A percentile compares a stretch with the other conserved stretches of the same genome.
phyloP scores from a whole-genome alignment of 2,113 vertebrate genomes.

The Pangasianodon gigas region DNA sequence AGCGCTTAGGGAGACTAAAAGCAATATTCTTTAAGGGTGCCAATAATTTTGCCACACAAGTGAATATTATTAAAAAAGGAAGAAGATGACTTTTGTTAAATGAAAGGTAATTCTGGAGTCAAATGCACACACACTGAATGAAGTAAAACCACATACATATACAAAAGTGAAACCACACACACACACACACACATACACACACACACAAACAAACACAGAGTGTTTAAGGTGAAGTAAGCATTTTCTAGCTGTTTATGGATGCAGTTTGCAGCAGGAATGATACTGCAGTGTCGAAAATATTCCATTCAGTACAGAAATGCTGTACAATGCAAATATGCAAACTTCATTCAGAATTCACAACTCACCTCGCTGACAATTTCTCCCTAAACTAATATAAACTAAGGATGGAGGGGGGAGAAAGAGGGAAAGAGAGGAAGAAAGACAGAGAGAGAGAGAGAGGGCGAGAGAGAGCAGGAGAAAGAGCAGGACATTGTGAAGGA shows the following conservation, averaged over 20 bases:
- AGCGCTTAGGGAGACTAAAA: not conserved
- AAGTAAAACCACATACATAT: not conserved
- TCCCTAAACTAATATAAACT: constrained; percentile 37
- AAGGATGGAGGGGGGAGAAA: not conserved
- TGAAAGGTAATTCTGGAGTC: not conserved
- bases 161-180: not conserved
- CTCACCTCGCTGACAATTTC: constrained; percentile 27
- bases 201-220: constrained; percentile 2
- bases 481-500: not conserved
- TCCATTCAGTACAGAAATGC: constrained; percentile 40
- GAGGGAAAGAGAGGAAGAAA: not conserved
- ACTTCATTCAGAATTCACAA: constrained; percentile 33
- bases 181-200: constrained; percentile 17
- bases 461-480: not conserved
- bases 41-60: not conserved
- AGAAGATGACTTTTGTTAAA: no score
- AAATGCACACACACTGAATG: not conserved
- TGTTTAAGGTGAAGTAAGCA: constrained; percentile 19
- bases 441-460: not conserved
- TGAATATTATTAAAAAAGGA: not conserved
- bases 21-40: not conserved
- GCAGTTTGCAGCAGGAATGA: constrained; percentile 26
- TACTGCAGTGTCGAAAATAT: constrained; percentile 36
- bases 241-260: constrained; percentile 8
- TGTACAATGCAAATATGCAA: constrained; percentile 49